Evolutionary conservation across 2,888 invertebrate genomes (phyloP).

Genomic region (Oegoconia quadripuncta): DNA sequence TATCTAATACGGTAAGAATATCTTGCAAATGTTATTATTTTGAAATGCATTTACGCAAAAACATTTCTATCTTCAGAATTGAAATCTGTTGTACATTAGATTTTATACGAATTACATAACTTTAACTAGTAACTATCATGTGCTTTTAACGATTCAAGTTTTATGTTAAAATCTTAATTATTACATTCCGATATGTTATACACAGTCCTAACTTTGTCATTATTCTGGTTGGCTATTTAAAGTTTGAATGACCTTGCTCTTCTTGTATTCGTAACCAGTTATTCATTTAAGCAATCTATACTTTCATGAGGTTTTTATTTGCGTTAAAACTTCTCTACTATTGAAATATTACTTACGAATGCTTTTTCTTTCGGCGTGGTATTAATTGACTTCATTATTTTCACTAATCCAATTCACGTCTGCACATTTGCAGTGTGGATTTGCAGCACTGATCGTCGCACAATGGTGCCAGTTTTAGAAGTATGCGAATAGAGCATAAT

Average conservation of each 20-base stretch:
- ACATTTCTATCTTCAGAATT: no score
- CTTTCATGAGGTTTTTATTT: conserved; percentile 7
- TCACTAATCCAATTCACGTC: conserved; percentile 12
- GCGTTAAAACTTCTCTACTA: conserved; percentile 12
- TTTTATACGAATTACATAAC: no score
- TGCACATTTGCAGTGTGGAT: conserved; percentile 18
- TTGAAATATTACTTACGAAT: no score
- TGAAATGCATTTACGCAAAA: no score
- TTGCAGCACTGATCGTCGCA: conserved; percentile 21
- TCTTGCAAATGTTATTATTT: no score
- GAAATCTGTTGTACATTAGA: no score
- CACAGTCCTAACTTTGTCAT: conserved; percentile 4
- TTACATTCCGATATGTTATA: conserved; percentile 1
- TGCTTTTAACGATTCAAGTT: no score
- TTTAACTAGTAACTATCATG: no score
- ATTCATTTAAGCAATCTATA: conserved; percentile 3
- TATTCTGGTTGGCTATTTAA: conserved; percentile 4
- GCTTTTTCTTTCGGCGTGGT: no score
- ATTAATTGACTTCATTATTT: no score
- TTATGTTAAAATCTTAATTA: no score
- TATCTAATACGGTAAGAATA: no score
- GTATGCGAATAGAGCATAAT: conserved; percentile 62
- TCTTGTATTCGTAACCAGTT: conserved; percentile 9
- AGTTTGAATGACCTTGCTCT: conserved; percentile 7
- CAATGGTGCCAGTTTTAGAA: conserved; percentile 60